A percentile compares a stretch with the other conserved stretches of the same genome.
Evolutionary conservation across 2,797 vertebrate genomes (phyloP).

Genomic region (Bradypus variegatus): DNA sequence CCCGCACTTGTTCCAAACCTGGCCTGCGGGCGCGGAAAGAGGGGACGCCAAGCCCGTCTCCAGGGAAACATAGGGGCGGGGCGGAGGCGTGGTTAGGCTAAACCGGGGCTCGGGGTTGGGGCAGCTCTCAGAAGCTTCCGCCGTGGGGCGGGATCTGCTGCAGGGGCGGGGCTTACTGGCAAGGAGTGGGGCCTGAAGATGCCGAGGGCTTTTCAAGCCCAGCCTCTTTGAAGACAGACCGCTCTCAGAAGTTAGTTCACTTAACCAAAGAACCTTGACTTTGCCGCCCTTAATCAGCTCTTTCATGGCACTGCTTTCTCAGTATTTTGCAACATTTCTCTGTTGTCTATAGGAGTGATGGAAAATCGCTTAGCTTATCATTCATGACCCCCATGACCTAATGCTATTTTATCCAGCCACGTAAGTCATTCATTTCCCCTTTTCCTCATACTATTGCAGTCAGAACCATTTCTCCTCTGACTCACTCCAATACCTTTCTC

Average conservation of each 20-base stretch:
- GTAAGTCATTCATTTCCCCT: not conserved
- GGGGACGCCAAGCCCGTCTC: constrained; percentile 51
- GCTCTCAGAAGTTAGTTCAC: not conserved
- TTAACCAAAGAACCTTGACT: not conserved
- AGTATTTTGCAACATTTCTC: not conserved
- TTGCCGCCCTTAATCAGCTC: not conserved
- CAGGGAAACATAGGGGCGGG: constrained; percentile 51
- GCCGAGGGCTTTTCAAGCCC: not conserved
- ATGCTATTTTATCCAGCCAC: not conserved
- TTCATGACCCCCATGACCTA: not conserved
- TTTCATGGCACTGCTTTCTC: not conserved
- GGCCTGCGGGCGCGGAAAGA: accelerated
- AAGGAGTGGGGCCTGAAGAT: not conserved
- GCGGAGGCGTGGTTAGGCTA: not conserved
- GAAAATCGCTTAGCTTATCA: not conserved
- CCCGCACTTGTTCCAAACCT: accelerated
- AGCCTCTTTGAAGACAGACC: not conserved
- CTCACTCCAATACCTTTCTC: not conserved
- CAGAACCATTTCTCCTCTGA: not conserved
- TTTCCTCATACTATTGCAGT: not conserved
- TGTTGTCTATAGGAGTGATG: not conserved
- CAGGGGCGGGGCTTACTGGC: not conserved
- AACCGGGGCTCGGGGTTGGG: not conserved
- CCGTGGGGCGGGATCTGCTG: not conserved
- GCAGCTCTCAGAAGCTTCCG: not conserved